phyloP scores from a whole-genome alignment of 2,888 invertebrate genomes.

The Phaedon cochleariae region DNA sequence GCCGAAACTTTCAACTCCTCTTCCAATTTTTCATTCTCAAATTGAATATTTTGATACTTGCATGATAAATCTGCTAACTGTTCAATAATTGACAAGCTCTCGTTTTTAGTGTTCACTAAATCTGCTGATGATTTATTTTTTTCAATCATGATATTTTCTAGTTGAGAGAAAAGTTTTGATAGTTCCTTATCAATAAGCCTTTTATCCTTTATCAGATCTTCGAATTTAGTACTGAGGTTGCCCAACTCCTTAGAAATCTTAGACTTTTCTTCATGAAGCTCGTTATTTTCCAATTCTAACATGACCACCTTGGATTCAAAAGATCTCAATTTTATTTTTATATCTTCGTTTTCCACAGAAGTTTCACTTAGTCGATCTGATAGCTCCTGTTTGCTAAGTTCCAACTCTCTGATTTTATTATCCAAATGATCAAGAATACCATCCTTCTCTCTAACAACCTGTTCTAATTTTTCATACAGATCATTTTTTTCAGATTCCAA shows the following conservation, averaged over 20 bases:
- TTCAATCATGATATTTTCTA: neutral
- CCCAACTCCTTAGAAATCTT: conserved; percentile 14
- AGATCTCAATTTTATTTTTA: neutral
- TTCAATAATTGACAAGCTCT: neutral
- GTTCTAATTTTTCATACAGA: conserved; percentile 25
- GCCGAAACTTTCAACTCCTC: neutral
- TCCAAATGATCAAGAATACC: conserved; percentile 29
- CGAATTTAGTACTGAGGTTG: conserved; percentile 2
- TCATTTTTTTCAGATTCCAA: conserved; percentile 13
- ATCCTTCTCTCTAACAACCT: conserved; percentile 19
- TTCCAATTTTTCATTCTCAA: neutral
- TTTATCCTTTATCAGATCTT: neutral
- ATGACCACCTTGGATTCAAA: neutral
- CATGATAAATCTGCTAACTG: neutral
- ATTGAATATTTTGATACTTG: neutral
- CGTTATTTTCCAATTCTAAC: conserved; percentile 9
- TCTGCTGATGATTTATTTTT: neutral
- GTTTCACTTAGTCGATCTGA: neutral
- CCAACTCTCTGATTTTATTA: conserved; percentile 15
- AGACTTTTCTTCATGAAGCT: conserved; percentile 14
- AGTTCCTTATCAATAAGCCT: neutral
- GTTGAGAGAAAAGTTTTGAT: neutral
- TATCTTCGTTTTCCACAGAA: conserved; percentile 5
- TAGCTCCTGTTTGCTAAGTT: neutral
- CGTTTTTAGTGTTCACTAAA: neutral